Evolutionary conservation across 2,797 vertebrate species (phyloP), one percentile per base, ranked within the genome.

Genomic region (Pelodytes ibericus): DNA sequence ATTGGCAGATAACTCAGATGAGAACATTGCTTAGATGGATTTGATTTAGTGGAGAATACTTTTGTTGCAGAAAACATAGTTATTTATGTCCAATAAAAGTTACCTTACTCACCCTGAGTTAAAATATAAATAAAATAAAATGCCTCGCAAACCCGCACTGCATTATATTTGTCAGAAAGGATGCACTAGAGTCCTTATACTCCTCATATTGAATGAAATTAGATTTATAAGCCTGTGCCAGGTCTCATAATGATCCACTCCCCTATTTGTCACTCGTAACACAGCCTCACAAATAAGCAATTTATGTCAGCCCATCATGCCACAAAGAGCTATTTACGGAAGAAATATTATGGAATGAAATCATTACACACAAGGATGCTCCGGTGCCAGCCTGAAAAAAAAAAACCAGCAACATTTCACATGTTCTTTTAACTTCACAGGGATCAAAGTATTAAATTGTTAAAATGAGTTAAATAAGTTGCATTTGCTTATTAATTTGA

Each of bases 281-380:
- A 62, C 65, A 39, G 62, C 44, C 49, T 29, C 61, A 67, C 62
- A 78, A 72, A 78, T 57, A 72, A 66, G 63, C 69, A 53, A 67
- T 72, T 72, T 78, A 53, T 61, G 70, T 78, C 75, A 72, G 11
- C 41, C 70, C 63, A 72, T 78, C 39, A 78, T 49, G 56, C 41
- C 60, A 67, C 62, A 67, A 49, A 59, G 75, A 57, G 63, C 75
- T 71, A 67, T 78, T 67, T 72, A 62, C 63, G 13, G 68, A 78
- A 78, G 75, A 78, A 67, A 78, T 78, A 78, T 78, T 53, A 62
- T 51, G 62, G 62, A 61, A 53, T 30, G 25, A 39, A 60, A 57
- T 78, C 69, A 72, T 72, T 78, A 72, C 44, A 44, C n/a, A 29
- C 53, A 39, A 58, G 36, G 27, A 29, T 67, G 51, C 33, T 53